These are phyloP conservation scores for Drosophila nannoptera DNA, from an alignment of 1,140 invertebrate genomes.

Conservation along the genomic window DNA sequence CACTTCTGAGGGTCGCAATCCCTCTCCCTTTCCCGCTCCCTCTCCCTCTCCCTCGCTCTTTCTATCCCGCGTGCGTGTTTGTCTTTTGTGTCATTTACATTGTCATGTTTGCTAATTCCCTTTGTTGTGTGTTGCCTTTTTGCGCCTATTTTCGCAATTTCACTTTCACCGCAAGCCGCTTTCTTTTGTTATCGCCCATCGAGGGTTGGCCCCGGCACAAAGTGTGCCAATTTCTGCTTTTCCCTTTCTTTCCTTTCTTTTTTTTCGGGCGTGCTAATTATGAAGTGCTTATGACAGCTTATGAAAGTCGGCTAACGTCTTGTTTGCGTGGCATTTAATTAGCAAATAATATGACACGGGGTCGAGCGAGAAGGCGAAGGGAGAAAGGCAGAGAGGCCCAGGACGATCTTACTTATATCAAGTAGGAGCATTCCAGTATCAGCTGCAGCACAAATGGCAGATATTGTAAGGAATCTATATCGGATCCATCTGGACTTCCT, in stretches of 20 bases:
- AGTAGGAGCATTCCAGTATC: too few species aligned
- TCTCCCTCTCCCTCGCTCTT: slow-evolving; percentile 12
- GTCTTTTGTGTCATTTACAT: slow-evolving; percentile 54
- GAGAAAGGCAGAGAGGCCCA: background rate
- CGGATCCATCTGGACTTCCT: too few species aligned
- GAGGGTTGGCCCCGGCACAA: slow-evolving; percentile 38
- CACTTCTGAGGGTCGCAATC: slow-evolving; percentile 39
- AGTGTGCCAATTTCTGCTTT: slow-evolving; percentile 55
- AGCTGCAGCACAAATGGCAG: too few species aligned
- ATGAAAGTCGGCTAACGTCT: slow-evolving; percentile 22
- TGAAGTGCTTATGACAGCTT: slow-evolving; percentile 64
- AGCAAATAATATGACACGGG: slow-evolving; percentile 12
- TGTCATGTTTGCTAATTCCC: slow-evolving; percentile 76
- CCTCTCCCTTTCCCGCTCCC: background rate
- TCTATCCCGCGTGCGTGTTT: slow-evolving; percentile 30
- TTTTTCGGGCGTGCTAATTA: slow-evolving; percentile 57
- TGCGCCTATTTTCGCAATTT: slow-evolving; percentile 60
- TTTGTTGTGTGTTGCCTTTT: slow-evolving; percentile 53
- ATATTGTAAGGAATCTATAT: too few species aligned
- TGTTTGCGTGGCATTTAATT: slow-evolving; percentile 27
- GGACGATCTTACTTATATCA: too few species aligned
- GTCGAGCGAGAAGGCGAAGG: background rate
- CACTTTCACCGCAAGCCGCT: slow-evolving; percentile 60
- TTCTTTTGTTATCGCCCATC: slow-evolving; percentile 37
- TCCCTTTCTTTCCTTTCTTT: too few species aligned